Percentiles rank a stretch among this genome's conserved stretches.
Conservation (phyloP, 2,797 vertebrate genomes). For the Manis pentadactyla region DNA sequence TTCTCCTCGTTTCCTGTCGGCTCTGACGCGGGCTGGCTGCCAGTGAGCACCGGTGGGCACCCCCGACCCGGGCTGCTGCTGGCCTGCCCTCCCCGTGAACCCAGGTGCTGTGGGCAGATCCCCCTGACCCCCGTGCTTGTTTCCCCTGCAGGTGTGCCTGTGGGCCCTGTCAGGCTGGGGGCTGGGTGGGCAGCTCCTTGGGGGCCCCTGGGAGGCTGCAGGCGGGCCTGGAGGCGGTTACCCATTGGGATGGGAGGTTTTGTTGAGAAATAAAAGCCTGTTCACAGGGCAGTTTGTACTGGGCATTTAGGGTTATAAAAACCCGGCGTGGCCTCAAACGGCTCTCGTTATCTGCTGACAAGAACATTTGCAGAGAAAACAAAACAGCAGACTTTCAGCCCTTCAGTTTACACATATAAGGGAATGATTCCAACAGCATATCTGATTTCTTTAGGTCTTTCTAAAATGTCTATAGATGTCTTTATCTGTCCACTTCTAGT, state of each 20-base stretch:
- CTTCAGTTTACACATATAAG: neutral
- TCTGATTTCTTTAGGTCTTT: neutral
- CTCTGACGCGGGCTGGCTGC: conserved; percentile 67
- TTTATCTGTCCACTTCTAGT: neutral
- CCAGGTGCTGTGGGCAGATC: neutral
- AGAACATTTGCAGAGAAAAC: conserved; percentile 16
- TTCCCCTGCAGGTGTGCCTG: neutral
- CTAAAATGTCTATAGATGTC: neutral
- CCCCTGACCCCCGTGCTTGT: neutral
- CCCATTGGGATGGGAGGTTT: neutral
- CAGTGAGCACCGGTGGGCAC: conserved; percentile 23
- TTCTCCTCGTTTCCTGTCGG: conserved; percentile 74
- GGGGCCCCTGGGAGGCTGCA: neutral
- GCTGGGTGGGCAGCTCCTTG: conserved; percentile 6
- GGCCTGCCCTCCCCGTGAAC: neutral
- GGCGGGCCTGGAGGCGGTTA: neutral
- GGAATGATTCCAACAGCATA: neutral
- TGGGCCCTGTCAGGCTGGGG: neutral
- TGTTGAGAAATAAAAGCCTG: neutral
- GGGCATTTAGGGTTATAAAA: neutral
- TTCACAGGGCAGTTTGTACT: neutral
- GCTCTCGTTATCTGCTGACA: neutral
- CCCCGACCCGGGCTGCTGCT: neutral
- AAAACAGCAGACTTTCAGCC: neutral
- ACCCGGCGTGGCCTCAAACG: neutral